Evolutionary conservation across 2,888 invertebrate genomes (phyloP), one percentile per base, ranked within the genome.

Genomic region (Amiota mariae): DNA sequence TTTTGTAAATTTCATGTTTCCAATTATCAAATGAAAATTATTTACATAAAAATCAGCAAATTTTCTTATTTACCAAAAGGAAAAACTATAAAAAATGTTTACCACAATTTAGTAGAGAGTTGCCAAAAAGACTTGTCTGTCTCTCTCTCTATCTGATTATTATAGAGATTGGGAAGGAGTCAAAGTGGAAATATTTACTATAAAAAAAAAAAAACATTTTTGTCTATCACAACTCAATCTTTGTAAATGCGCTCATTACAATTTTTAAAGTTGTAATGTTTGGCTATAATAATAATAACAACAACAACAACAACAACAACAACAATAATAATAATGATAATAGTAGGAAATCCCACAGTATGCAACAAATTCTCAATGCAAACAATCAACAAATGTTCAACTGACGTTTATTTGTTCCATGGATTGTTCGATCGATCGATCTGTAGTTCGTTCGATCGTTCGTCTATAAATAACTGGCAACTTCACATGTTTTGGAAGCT

Each of bases 391-490:
- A 13, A 15, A 54, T 54, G 54, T 15, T 54, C 9, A 54, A 36
- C 6, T 15, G 59, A 59, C 59, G 59, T 68, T 20, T 54, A 36
- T 36, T 36, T 36, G 36, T 36, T 36, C 36, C 36, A 36, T 36
- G 36, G 36, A 68, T 68, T 54, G 11, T 54, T 68, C 67, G 67
- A 6, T 36, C 36, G 36, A 36, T 36, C 36, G 36, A 36, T 36
- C 8, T 15, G 59, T 36, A 36, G 36, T 36, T 36, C 54, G 4
- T 54, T 68, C 24, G 24, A 51, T 67, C 54, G 11, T 54, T 68
- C 67, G 67, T 68, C 67, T 68, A 54, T 68, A 54, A 54, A 68
- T 68, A 68, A 68, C 67, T 68, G 67, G 54, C 67, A 68, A 68
- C 24, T 68, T 49, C 24, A 68, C 54, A 68, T 68, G 67, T 24